These are phyloP conservation scores for Tribolium freemani DNA, from an alignment of 2,888 invertebrate genomes.

Conservation along the genomic window DNA sequence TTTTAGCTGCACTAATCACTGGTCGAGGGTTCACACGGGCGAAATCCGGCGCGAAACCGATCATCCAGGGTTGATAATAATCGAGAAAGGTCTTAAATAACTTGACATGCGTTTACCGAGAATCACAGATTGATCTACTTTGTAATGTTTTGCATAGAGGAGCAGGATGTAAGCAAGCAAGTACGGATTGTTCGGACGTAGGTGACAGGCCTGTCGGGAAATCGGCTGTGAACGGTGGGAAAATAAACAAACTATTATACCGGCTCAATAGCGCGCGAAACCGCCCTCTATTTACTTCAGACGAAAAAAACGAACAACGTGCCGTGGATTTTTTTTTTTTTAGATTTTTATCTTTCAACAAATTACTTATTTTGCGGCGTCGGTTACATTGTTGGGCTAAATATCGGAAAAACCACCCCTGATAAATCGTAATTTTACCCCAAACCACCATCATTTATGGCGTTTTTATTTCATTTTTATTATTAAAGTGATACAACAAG, in stretches of 20 bases:
- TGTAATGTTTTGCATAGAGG: conserved; percentile 68
- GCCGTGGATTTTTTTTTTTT: not conserved
- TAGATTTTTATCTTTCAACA: not conserved
- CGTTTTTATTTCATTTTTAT: too few relatives aligned
- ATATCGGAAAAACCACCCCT: not conserved
- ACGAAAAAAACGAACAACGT: conserved; percentile 33
- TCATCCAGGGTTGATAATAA: conserved; percentile 41
- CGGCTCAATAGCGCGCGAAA: conserved; percentile 65
- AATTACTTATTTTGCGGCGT: not conserved
- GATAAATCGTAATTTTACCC: not conserved
- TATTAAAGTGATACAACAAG: too few relatives aligned
- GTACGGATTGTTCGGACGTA: conserved; percentile 64
- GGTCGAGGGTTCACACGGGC: conserved; percentile 42
- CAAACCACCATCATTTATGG: not conserved
- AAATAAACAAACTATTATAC: conserved; percentile 69
- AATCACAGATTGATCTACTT: conserved; percentile 69
- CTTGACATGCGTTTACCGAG: conserved; percentile 64
- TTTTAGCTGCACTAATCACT: conserved; percentile 58
- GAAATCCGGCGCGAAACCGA: conserved; percentile 24
- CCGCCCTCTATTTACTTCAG: conserved; percentile 62
- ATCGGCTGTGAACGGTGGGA: conserved; percentile 66
- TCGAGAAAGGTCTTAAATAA: conserved; percentile 44
- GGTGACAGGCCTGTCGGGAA: conserved; percentile 67
- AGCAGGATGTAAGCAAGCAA: conserved; percentile 58
- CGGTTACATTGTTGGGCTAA: too few relatives aligned